Conservation (phyloP, 2,797 vertebrate genomes). For the Coranthus polyacanthus region DNA sequence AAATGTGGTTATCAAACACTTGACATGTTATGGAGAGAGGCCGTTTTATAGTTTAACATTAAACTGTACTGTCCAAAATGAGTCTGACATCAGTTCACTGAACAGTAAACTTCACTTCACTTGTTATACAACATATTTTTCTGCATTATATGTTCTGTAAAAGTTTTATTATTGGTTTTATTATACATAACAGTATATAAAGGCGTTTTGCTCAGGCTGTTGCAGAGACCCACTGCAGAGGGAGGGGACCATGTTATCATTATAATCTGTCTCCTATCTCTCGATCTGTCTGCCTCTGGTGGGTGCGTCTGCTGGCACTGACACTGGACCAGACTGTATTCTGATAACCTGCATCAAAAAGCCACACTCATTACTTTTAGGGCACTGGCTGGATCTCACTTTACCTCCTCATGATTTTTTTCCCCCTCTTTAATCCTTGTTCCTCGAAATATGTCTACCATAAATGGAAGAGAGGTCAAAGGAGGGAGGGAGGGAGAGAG, state of each 20-base stretch:
- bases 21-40: too few relatives aligned
- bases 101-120: too few relatives aligned
- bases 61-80: too few relatives aligned
- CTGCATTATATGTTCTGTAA: too few relatives aligned
- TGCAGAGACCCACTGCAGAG: constrained; percentile 45
- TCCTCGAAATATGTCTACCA: background rate
- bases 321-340: constrained; percentile 9
- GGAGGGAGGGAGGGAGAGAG: constrained; percentile 1
- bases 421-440: background rate
- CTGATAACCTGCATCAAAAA: constrained; percentile 6
- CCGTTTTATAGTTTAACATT: too few relatives aligned
- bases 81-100: too few relatives aligned
- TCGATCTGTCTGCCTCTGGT: constrained; percentile 15
- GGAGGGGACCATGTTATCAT: constrained; percentile 53
- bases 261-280: constrained; percentile 32
- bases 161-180: too few relatives aligned
- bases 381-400: background rate
- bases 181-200: too few relatives aligned
- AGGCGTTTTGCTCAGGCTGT: too few relatives aligned
- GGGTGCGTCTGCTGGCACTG: constrained; percentile 36
- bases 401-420: background rate
- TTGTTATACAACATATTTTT: too few relatives aligned
- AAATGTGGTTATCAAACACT: too few relatives aligned
- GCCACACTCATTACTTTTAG: background rate
- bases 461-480: constrained; percentile 24